A percentile compares a stretch with the other conserved stretches of the same genome.
Conservation (phyloP, 2,888 invertebrate species). For the Crossocerus cetratus region DNA sequence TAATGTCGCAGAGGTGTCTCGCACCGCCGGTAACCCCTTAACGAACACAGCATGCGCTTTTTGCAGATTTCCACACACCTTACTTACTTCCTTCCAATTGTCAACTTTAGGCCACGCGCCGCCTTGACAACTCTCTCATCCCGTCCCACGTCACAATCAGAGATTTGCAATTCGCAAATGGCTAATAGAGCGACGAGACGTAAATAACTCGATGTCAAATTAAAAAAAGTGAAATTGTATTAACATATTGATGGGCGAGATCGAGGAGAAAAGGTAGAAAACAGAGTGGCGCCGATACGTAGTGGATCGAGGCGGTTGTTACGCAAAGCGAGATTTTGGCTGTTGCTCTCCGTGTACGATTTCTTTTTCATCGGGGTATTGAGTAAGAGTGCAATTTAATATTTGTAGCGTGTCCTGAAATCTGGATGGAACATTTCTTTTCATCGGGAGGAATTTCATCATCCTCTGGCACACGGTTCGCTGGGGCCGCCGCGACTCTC, state of each 20-base stretch:
- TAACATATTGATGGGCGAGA: background rate
- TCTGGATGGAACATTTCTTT: conserved; percentile 30
- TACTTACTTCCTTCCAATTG: conserved; percentile 9
- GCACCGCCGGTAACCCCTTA: background rate
- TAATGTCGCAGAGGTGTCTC: conserved; percentile 17
- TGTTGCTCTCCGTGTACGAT: background rate
- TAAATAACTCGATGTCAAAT: background rate
- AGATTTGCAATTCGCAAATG: background rate
- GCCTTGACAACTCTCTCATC: background rate
- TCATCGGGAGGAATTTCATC: conserved; percentile 43
- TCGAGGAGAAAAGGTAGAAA: background rate
- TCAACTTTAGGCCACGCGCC: background rate
- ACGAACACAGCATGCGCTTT: background rate
- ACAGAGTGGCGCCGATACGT: background rate
- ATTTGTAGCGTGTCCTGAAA: conserved; percentile 13
- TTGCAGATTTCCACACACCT: background rate
- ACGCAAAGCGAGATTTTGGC: too few species aligned
- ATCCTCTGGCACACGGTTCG: conserved; percentile 38
- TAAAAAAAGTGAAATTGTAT: background rate
- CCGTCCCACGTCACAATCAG: background rate
- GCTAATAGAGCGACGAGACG: background rate
- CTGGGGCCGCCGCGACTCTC: conserved; percentile 49
- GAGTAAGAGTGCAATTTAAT: conserved; percentile 21
- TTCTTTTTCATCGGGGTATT: conserved; percentile 2
- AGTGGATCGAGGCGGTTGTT: too few species aligned